Evolutionary conservation across 2,888 invertebrate genomes (phyloP).

Genomic region (Xylota segnis): DNA sequence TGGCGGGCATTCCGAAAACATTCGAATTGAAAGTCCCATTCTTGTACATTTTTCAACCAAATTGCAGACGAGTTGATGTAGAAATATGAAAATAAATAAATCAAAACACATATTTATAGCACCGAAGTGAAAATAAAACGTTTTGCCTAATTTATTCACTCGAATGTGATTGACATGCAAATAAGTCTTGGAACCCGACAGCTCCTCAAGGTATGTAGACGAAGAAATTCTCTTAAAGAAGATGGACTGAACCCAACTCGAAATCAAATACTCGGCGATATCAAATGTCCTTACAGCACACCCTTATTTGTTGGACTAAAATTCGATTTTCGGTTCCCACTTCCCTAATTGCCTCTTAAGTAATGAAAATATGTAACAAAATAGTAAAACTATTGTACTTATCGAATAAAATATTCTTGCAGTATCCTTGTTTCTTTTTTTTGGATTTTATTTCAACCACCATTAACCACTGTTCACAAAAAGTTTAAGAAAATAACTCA

Average conservation of each 20-base stretch:
- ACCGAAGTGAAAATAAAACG: too few relatives aligned
- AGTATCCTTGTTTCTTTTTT: constrained; percentile 5
- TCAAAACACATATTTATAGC: too few relatives aligned
- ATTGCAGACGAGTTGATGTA: too few relatives aligned
- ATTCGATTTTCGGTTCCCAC: background rate
- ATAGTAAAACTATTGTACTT: constrained; percentile 18
- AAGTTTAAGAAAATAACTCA: background rate
- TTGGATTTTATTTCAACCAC: background rate
- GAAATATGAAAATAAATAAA: too few relatives aligned
- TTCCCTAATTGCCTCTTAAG: background rate
- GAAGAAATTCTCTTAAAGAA: background rate
- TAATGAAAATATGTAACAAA: background rate
- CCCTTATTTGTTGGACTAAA: background rate
- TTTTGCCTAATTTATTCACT: background rate
- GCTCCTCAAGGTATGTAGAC: background rate
- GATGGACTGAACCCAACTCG: background rate
- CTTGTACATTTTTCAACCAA: too few relatives aligned
- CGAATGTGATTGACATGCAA: background rate
- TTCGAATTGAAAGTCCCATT: too few relatives aligned
- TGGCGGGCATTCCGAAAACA: too few relatives aligned
- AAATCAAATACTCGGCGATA: background rate
- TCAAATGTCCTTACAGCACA: background rate
- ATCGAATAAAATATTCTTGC: constrained; percentile 18
- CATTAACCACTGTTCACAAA: constrained; percentile 36
- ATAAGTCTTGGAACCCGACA: background rate